phyloP scores from a whole-genome alignment of 1,140 invertebrate species.

The Tenebrio molitor region DNA sequence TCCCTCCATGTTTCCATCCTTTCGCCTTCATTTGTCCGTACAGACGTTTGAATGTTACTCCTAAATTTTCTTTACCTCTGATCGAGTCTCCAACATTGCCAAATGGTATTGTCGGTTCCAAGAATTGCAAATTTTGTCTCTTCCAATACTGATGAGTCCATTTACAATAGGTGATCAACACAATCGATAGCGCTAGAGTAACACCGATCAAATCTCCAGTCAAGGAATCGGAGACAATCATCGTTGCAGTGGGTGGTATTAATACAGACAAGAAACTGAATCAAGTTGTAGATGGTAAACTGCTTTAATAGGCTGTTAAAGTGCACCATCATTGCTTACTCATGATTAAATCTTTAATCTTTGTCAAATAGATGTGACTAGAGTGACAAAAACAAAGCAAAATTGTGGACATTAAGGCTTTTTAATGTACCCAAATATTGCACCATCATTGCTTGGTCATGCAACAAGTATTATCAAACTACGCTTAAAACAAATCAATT shows the following conservation, averaged over 20 bases:
- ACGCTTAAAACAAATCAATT: no score
- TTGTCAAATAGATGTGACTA: no score
- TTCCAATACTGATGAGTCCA: conserved; percentile 60
- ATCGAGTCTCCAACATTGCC: conserved; percentile 32
- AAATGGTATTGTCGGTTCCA: conserved; percentile 50
- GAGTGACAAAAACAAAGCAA: no score
- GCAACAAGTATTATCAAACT: no score
- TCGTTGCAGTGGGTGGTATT: not conserved
- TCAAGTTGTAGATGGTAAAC: not conserved
- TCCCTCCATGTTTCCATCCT: no score
- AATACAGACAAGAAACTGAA: not conserved
- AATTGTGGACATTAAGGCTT: no score
- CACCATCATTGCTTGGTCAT: no score
- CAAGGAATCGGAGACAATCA: not conserved
- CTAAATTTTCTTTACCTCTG: conserved; percentile 3
- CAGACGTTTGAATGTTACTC: conserved; percentile 13
- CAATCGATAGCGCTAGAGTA: not conserved
- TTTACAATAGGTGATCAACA: conserved; percentile 51
- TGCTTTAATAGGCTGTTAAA: no score
- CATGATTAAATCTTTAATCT: no score
- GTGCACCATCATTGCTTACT: no score
- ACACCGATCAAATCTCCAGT: not conserved
- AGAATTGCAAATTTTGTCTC: conserved; percentile 52
- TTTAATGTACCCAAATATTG: no score
- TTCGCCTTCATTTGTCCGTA: conserved; percentile 9